Percentiles rank a stretch among this genome's conserved stretches.
Evolutionary conservation across 2,113 vertebrate genomes (phyloP).

Genomic region (Lycocorax pyrrhopterus): DNA sequence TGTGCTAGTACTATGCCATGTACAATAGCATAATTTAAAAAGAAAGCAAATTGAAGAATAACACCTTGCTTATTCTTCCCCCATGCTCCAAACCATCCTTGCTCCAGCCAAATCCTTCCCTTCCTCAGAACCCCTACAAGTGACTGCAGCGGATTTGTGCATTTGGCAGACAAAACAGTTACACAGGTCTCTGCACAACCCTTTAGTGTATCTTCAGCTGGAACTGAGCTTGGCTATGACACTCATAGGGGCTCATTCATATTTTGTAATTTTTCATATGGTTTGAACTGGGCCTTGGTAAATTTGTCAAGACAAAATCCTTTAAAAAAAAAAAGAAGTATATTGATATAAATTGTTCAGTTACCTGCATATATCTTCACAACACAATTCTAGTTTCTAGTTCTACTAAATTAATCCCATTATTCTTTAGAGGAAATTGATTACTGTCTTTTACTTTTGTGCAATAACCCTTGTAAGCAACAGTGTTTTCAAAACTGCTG

Average conservation of each 20-base stretch:
- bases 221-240: neutral
- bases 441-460: neutral
- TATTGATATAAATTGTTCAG: neutral
- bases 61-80: neutral
- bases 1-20: no score
- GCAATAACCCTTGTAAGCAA: neutral
- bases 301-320: neutral
- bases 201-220: neutral
- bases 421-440: neutral
- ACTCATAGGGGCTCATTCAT: neutral
- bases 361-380: neutral
- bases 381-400: neutral
- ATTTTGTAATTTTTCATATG: neutral
- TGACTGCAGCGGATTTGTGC: neutral
- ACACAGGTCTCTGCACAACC: neutral
- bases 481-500: neutral
- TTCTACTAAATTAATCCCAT: neutral
- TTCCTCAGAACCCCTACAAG: neutral
- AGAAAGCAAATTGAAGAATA: neutral
- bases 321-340: neutral
- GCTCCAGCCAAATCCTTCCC: neutral
- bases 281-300: neutral
- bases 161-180: neutral
- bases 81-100: neutral
- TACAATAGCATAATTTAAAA: neutral